These are phyloP conservation scores for Rutpela maculata DNA, from an alignment of 2,888 invertebrate species.

Conservation along the genomic window DNA sequence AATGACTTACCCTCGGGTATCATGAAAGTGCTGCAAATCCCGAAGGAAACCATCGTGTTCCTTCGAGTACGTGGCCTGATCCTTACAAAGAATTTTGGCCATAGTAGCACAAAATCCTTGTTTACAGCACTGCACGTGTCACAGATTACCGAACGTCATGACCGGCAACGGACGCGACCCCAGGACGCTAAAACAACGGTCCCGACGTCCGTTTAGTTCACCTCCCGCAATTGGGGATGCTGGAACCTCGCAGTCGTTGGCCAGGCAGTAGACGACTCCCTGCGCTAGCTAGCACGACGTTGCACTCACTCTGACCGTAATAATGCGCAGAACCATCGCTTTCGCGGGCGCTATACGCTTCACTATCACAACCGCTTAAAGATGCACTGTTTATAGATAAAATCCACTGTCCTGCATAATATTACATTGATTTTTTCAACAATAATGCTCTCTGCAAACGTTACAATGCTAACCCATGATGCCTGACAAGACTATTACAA, in stretches of 20 bases:
- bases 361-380: conserved; percentile 67
- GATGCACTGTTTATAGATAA: conserved; percentile 62
- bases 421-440: conserved; percentile 58
- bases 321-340: conserved; percentile 74
- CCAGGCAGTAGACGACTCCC: conserved; percentile 72
- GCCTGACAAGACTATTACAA: conserved; percentile 73
- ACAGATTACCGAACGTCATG: conserved; percentile 66
- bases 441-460: conserved; percentile 56
- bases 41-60: conserved; percentile 88
- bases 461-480: conserved; percentile 73
- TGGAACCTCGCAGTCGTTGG: conserved; percentile 70
- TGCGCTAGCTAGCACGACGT: conserved; percentile 74
- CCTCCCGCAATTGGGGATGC: conserved; percentile 74
- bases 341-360: conserved; percentile 68
- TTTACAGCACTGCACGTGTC: conserved; percentile 72
- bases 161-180: conserved; percentile 69
- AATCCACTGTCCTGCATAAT: conserved; percentile 58
- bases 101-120: conserved; percentile 72
- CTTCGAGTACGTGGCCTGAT: conserved; percentile 84
- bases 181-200: conserved; percentile 64
- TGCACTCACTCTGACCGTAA: conserved; percentile 72
- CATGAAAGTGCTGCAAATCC: conserved; percentile 93
- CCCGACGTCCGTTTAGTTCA: conserved; percentile 69
- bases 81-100: conserved; percentile 81
- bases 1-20: conserved; percentile 88